A percentile compares a stretch with the other conserved stretches of the same genome.
These are phyloP conservation scores for Phrynocephalus forsythii DNA, from an alignment of 2,797 vertebrate genomes.

Conservation along the genomic window DNA sequence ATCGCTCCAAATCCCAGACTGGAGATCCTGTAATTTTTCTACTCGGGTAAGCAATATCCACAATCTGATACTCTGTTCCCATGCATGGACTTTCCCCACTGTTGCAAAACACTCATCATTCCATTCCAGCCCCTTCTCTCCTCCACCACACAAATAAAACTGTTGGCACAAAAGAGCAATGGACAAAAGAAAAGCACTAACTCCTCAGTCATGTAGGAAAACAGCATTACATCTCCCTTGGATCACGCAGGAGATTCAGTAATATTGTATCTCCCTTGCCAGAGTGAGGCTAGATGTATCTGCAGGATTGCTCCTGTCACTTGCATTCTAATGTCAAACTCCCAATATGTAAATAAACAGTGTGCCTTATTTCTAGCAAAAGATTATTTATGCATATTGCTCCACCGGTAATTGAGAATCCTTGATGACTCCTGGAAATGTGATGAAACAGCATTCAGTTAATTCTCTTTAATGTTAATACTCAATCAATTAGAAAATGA, in stretches of 20 bases:
- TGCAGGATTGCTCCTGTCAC: neutral
- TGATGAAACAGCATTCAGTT: constrained; percentile 29
- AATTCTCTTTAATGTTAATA: constrained; percentile 45
- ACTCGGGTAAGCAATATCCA: no score
- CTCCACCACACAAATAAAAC: neutral
- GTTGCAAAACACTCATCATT: neutral
- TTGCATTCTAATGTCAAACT: constrained; percentile 18
- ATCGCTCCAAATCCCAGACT: no score
- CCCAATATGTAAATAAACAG: neutral
- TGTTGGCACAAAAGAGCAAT: neutral
- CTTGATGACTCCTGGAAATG: constrained; percentile 24
- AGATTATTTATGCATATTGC: constrained; percentile 14
- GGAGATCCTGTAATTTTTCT: no score
- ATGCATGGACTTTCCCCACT: no score
- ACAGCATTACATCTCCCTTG: neutral
- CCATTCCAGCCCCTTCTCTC: neutral
- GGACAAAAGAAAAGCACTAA: no score
- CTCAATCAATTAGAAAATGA: constrained; percentile 20
- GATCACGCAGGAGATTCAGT: neutral
- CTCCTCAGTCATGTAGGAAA: neutral
- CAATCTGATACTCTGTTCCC: no score
- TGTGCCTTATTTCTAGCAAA: constrained; percentile 11
- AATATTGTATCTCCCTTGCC: no score
- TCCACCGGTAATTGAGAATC: constrained; percentile 26
- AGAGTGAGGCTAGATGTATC: neutral